These are phyloP conservation scores for Hemicentrotus pulcherrimus DNA, from an alignment of 35 echinoderm and acorn worm species.

Conservation along the genomic window DNA sequence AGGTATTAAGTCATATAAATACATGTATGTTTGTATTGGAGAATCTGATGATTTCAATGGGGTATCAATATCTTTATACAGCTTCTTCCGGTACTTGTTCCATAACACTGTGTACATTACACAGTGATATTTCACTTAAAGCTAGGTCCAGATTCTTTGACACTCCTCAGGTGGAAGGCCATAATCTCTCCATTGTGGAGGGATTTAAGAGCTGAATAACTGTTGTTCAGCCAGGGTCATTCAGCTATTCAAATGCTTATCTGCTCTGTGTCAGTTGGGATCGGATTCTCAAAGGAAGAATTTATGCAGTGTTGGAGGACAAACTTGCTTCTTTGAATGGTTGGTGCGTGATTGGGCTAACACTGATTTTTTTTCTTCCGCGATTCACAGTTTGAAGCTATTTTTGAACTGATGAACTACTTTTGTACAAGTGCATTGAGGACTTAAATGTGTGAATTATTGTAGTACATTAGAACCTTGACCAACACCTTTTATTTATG, in stretches of 20 bases:
- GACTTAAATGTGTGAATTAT: neutral
- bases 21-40: neutral
- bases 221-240: neutral
- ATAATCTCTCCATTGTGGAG: neutral
- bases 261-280: neutral
- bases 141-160: neutral
- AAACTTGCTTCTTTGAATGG: neutral
- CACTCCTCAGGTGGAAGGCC: neutral
- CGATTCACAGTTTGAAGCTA: neutral
- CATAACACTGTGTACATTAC: neutral
- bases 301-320: neutral
- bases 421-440: neutral
- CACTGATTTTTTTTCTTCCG: neutral
- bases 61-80: neutral
- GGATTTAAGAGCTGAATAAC: neutral
- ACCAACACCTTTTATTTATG: no score
- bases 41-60: neutral
- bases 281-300: neutral
- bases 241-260: neutral
- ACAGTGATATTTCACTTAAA: neutral
- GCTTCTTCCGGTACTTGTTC: neutral
- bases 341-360: neutral
- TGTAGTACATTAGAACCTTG: neutral
- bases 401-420: neutral
- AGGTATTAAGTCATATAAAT: neutral